Evolutionary conservation across 1,140 invertebrate species (phyloP).

Genomic region (Monochamus saltuarius): DNA sequence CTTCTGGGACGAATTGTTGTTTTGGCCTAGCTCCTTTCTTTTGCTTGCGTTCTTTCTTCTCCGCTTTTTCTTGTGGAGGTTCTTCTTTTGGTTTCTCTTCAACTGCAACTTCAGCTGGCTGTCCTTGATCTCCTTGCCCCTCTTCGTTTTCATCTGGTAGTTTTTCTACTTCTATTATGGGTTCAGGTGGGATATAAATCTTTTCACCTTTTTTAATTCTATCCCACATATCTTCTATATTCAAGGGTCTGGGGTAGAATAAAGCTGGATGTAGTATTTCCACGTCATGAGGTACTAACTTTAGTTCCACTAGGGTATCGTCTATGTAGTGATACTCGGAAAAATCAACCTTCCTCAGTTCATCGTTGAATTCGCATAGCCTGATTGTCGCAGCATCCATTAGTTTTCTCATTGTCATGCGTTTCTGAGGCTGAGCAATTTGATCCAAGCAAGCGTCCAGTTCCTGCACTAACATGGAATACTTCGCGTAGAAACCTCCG

Average conservation of each 20-base stretch:
- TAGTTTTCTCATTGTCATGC: conserved; percentile 40
- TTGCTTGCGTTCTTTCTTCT: background rate
- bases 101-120: background rate
- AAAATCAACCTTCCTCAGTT: conserved; percentile 52
- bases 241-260: conserved; percentile 34
- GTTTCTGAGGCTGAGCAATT: conserved; percentile 44
- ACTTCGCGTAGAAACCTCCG: conserved; percentile 43
- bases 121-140: conserved; percentile 17
- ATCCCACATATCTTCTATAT: conserved; percentile 41
- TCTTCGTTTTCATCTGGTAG: conserved; percentile 8
- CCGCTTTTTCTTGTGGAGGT: conserved; percentile 9
- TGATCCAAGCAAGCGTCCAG: conserved; percentile 44
- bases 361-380: conserved; percentile 49
- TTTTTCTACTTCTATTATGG: conserved; percentile 9
- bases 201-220: conserved; percentile 36
- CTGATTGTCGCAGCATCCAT: conserved; percentile 43
- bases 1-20: background rate
- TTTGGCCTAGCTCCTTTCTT: conserved; percentile 1
- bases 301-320: conserved; percentile 60
- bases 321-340: conserved; percentile 62
- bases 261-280: conserved; percentile 51
- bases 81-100: conserved; percentile 18
- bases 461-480: conserved; percentile 44
- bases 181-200: conserved; percentile 24
- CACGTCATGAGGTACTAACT: conserved; percentile 58